Conservation (phyloP, 2,888 invertebrate species). For the Caenorhabditis virilis region DNA sequence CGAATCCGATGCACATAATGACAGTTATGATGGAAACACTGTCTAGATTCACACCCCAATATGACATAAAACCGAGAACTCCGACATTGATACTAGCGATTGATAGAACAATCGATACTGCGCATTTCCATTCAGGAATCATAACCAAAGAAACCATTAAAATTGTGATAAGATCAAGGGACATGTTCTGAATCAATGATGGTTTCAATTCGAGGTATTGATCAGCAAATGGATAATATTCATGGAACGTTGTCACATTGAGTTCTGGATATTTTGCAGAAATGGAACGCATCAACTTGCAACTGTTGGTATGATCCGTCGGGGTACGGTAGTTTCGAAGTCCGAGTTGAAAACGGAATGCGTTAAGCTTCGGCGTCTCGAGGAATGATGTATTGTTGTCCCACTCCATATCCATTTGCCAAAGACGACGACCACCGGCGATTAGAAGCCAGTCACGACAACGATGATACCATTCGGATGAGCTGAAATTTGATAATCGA, state of each 20-base stretch:
- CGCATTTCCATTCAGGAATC: constrained; percentile 87
- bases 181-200: constrained; percentile 75
- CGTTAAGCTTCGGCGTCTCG: constrained; percentile 41
- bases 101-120: constrained; percentile 89
- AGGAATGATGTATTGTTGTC: constrained; percentile 8
- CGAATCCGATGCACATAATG: constrained; percentile 95
- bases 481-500: constrained; percentile 13
- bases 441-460: constrained; percentile 64
- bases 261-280: constrained; percentile 69
- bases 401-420: constrained; percentile 68
- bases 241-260: constrained; percentile 89
- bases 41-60: constrained; percentile 76
- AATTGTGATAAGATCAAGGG: constrained; percentile 88
- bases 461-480: constrained; percentile 60
- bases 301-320: constrained; percentile 69
- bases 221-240: constrained; percentile 93
- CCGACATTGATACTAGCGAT: constrained; percentile 75
- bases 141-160: constrained; percentile 90
- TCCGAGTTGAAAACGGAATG: constrained; percentile 67
- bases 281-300: constrained; percentile 62
- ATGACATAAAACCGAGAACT: constrained; percentile 67
- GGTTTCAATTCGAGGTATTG: constrained; percentile 68
- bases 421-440: constrained; percentile 63
- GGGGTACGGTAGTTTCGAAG: constrained; percentile 65
- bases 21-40: constrained; percentile 90